Conservation (phyloP, 1,140 invertebrate genomes). For the Eriocheir sinensis region DNA sequence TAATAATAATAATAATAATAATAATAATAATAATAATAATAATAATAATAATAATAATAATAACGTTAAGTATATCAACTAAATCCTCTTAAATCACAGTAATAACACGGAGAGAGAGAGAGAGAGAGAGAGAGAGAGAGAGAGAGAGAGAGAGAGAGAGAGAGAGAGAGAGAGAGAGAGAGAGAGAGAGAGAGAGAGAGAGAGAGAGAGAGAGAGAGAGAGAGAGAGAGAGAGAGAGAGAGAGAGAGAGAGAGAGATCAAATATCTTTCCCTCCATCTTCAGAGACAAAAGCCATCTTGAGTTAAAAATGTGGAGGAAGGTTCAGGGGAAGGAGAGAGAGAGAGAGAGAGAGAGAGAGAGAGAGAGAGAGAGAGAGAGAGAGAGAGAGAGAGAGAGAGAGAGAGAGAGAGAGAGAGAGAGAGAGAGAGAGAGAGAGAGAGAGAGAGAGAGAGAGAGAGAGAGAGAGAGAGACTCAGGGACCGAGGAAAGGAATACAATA, state of each 20-base stretch:
- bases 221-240: neutral
- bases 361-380: slow-evolving; percentile 45
- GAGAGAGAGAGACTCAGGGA: neutral
- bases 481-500: neutral
- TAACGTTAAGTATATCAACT: too few species aligned
- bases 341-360: slow-evolving; percentile 45
- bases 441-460: slow-evolving; percentile 30
- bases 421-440: neutral
- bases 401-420: neutral
- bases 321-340: neutral
- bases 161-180: slow-evolving; percentile 50
- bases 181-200: slow-evolving; percentile 35
- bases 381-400: slow-evolving; percentile 45
- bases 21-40: too few species aligned
- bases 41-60: too few species aligned
- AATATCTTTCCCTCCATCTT: too few species aligned
- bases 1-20: too few species aligned
- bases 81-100: too few species aligned
- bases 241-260: too few species aligned
- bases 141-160: slow-evolving; percentile 54
- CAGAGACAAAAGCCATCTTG: too few species aligned
- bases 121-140: slow-evolving; percentile 39
- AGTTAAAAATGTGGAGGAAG: neutral
- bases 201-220: neutral
- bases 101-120: too few species aligned